Conservation (phyloP, 2,113 vertebrate species). For the Pedetes capensis region DNA sequence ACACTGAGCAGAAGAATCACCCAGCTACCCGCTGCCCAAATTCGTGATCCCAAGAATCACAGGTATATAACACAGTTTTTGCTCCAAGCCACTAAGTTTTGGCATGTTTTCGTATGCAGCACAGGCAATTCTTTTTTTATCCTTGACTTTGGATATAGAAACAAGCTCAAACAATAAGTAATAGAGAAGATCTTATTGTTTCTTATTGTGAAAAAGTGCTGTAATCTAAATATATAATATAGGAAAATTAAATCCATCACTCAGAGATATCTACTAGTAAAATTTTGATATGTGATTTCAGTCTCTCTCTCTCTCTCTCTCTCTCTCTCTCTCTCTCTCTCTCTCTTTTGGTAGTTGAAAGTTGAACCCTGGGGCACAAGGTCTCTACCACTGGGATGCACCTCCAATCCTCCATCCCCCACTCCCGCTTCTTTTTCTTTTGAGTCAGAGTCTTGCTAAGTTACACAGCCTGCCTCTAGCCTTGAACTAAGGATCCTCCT, state of each 20-base stretch:
- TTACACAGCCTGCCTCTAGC: too few species aligned
- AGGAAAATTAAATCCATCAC: background rate
- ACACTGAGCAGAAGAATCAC: background rate
- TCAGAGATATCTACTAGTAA: background rate
- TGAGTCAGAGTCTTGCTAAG: too few species aligned
- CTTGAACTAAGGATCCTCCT: too few species aligned
- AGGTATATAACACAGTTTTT: background rate
- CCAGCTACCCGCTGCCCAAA: too few species aligned
- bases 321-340: too few species aligned
- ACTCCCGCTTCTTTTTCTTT: too few species aligned
- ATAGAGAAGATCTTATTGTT: background rate
- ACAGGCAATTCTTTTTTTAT: background rate
- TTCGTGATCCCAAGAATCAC: background rate
- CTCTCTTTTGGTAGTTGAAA: too few species aligned
- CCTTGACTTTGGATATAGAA: background rate
- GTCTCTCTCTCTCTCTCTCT: background rate
- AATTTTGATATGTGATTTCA: background rate
- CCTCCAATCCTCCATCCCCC: too few species aligned
- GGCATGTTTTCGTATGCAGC: background rate
- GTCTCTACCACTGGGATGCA: too few species aligned
- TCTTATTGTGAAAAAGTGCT: background rate
- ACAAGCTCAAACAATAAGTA: background rate
- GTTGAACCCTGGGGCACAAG: too few species aligned
- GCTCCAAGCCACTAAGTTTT: background rate
- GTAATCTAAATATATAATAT: background rate